A percentile compares a stretch with the other conserved stretches of the same genome.
Evolutionary conservation across 1,140 invertebrate genomes (phyloP).

Genomic region (Magallana gigas): DNA sequence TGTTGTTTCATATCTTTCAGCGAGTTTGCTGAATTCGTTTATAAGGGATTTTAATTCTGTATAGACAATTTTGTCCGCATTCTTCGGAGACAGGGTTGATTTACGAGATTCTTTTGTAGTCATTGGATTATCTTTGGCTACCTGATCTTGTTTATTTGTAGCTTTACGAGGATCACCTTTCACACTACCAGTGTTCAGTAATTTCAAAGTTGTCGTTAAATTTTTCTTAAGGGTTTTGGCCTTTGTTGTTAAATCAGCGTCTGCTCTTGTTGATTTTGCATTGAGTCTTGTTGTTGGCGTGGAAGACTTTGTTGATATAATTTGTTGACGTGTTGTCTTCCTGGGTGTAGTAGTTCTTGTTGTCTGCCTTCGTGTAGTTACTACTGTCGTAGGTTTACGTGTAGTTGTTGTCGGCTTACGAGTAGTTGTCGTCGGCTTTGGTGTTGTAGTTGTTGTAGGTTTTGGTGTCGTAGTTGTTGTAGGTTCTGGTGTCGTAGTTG

Average conservation of each 20-base stretch:
- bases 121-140: not conserved
- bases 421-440: not conserved
- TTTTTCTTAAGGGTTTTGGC: not conserved
- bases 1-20: slow-evolving; percentile 14
- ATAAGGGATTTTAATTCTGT: not conserved
- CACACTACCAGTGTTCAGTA: not conserved
- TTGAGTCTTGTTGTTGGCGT: not conserved
- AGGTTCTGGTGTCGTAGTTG: not conserved
- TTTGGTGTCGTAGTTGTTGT: not conserved
- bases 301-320: not conserved
- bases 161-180: not conserved
- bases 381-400: not conserved
- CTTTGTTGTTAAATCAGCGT: not conserved
- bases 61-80: not conserved
- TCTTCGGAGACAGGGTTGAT: slow-evolving; percentile 1
- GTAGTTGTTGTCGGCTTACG: not conserved
- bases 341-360: not conserved
- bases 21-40: not conserved
- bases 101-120: not conserved
- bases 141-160: not conserved
- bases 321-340: not conserved
- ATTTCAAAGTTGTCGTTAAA: not conserved
- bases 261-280: not conserved
- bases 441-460: not conserved
- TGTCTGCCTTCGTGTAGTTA: not conserved